Base-by-base conservation (phyloP, 2,113 vertebrate genomes). In the Colossoma macropomum region DNA sequence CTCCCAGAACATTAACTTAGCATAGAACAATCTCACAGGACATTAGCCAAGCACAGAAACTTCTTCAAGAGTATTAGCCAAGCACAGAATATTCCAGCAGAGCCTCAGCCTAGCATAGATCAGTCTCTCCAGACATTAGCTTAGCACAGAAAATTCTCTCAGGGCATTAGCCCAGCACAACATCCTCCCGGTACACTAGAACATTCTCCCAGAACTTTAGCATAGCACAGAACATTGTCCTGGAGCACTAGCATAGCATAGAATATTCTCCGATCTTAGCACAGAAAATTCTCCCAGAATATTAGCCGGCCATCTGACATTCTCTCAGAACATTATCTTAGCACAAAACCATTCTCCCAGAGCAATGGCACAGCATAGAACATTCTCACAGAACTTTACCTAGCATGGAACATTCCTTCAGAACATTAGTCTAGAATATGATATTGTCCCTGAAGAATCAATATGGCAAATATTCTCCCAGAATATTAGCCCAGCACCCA, bases 21-120 rank as follows among this genome's bases (percentile, higher is more conserved):
- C n/a, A n/a, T n/a, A n/a, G 50, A 16, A 52, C 15, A 16, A 12
- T 15, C 50, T 52, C 50, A 5, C 50, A 52, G 13, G 15, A 52
- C 15, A 8, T 52, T 52, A 52, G 50, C 50, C 2, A 6, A 30
- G 60, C 60, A 79, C 8, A 60, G 56, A 25, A 60, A n/a, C n/a
- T 77, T 84, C 32, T 65, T 62, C 62, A 27, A 73, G n/a, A 80
- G 72, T 30, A 8, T 52, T 52, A 52, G 50, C 50, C 2, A 6
- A 30, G 60, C 60, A 79, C 8, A 60, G 56, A 25, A 60, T 7
- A 60, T 3, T 60, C 56, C n/a, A 2, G 0, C 10, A 60, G 23
- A 80, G 71, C 38, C 25, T 27, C 66, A 80, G 75, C 54, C 38
- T 63, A 30, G 62, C 62, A 79, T 4, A 62, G 59, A 27, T 27